Evolutionary conservation across 2,797 vertebrate species (phyloP).

Genomic region (Schizopygopsis pylzovi): DNA sequence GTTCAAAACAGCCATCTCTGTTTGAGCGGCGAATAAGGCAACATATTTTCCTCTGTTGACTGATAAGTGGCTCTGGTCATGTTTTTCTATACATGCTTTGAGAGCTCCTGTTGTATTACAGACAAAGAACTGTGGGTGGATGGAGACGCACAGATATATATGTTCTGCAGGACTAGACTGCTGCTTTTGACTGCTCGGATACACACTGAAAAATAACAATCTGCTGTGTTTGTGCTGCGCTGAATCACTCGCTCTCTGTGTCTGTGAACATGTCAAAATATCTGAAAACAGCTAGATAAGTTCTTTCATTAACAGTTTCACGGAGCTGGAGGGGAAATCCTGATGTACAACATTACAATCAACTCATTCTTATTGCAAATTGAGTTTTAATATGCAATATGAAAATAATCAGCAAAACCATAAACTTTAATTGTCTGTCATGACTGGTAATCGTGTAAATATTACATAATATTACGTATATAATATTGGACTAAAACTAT

Average conservation of each 20-base stretch:
- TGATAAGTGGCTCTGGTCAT: slow-evolving; percentile 16
- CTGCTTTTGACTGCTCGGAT: not conserved
- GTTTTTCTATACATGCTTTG: not conserved
- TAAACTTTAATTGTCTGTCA: too few species aligned
- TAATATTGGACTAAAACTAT: too few species aligned
- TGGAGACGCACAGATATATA: not conserved
- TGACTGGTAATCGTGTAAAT: too few species aligned
- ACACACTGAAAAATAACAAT: not conserved
- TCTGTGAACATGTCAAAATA: not conserved
- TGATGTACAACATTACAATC: not conserved
- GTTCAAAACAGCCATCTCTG: not conserved
- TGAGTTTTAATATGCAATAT: not conserved
- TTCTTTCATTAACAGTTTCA: not conserved
- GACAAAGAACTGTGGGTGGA: slow-evolving; percentile 10
- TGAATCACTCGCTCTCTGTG: slow-evolving; percentile 1
- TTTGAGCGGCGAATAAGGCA: not conserved
- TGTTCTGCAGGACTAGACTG: not conserved
- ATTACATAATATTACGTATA: not conserved
- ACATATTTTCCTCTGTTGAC: slow-evolving; percentile 33
- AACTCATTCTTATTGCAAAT: not conserved
- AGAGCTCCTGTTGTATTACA: not conserved
- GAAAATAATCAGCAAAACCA: too few species aligned
- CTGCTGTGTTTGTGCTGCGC: not conserved
- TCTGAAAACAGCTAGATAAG: not conserved
- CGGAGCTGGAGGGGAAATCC: not conserved